Conservation (phyloP, 2,113 vertebrate genomes). For the Acrocephalus kingi region DNA sequence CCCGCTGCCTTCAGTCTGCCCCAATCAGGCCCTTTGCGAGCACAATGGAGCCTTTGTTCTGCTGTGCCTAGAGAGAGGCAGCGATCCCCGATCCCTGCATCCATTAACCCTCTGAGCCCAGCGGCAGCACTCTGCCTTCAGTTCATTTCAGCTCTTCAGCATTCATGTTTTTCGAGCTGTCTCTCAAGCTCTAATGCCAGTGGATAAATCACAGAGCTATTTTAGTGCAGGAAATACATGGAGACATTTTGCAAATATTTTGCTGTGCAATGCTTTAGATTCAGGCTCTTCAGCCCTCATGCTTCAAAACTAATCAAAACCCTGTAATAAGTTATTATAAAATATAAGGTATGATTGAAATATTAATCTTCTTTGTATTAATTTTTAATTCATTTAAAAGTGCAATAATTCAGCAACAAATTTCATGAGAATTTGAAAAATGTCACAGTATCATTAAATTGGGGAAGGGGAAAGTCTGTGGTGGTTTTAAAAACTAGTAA, state of each 20-base stretch:
- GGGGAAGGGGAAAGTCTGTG: background rate
- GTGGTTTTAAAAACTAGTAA: background rate
- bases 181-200: constrained; percentile 16
- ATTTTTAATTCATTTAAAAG: background rate
- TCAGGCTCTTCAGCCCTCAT: constrained; percentile 13
- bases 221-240: constrained; percentile 15
- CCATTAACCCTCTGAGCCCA: constrained; percentile 22
- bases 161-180: background rate
- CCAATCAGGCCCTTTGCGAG: background rate
- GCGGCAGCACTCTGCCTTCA: background rate
- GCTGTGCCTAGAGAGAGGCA: background rate
- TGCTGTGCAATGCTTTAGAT: background rate
- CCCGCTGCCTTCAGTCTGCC: constrained; percentile 5
- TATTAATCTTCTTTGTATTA: background rate
- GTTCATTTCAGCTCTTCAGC: background rate
- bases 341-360: constrained; percentile 7
- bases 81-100: background rate
- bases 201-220: constrained; percentile 18
- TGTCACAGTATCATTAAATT: constrained; percentile 33
- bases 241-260: background rate
- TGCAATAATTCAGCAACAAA: constrained; percentile 20
- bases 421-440: background rate
- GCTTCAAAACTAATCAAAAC: constrained; percentile 5
- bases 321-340: constrained; percentile 31
- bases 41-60: constrained; percentile 33